Evolutionary conservation across 2,888 invertebrate genomes (phyloP), one percentile per base, ranked within the genome.

Genomic region (Dolichopus griseipennis): DNA sequence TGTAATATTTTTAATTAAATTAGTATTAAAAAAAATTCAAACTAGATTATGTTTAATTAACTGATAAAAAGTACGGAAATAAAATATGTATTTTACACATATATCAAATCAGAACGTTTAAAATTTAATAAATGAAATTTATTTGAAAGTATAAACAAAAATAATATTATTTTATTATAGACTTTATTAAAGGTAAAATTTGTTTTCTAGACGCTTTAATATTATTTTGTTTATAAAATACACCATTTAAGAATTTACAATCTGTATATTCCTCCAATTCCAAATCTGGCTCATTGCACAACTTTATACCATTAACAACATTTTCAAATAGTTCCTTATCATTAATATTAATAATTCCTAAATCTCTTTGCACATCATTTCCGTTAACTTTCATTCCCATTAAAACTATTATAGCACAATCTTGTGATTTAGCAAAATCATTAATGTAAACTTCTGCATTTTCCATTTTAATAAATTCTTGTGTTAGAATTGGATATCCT

Each of bases 151-250:
- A n/a, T n/a, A 27, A 2, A 27, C 27, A 27, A 27, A 27, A 27
- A 27, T 27, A 4, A 37, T 2, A 7, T 37, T 52, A 9, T 52
- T 76, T 73, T 68, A 82, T 71, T 68, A 83, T 83, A n/a, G 81
- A 78, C 72, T 83, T 84, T 18, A 90, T 74, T 27, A 88, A 83
- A 0, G 89, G 89, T 68, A 90, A 79, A 71, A 89, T 85, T 75
- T 90, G 89, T 76, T 91, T 91, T 34, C 91, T 83, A 0, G 89
- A 86, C 0, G 85, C 85, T 64, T 83, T 81, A 0, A 86, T 75
- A 74, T 90, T 89, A 0, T 76, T 74, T 73, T 90, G 89, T 10
- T 79, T 79, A 73, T 85, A 86, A 73, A 86, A 85, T 10, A 76
- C 72, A 65, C 85, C 83, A 67, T 83, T 76, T 52, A 79, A 76